Conservation (phyloP, 2,888 invertebrate genomes). For the Nemotelus nigrinus region DNA sequence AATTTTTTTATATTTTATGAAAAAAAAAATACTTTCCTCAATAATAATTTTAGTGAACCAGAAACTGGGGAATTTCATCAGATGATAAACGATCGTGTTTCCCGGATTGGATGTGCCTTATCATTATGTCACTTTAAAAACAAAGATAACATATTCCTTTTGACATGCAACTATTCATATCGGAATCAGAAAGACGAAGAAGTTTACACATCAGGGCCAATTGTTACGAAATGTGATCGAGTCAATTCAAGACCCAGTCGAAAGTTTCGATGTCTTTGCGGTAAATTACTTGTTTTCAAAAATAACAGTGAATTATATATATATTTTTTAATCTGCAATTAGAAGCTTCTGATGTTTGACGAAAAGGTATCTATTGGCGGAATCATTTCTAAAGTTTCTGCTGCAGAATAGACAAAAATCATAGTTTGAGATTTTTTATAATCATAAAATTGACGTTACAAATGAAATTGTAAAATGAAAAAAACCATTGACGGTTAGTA, state of each 20-base stretch:
- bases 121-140: background rate
- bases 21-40: too few species aligned
- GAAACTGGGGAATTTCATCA: constrained; percentile 7
- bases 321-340: too few species aligned
- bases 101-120: constrained; percentile 19
- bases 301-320: too few species aligned
- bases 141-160: constrained; percentile 4
- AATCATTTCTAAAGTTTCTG: too few species aligned
- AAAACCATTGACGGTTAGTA: too few species aligned
- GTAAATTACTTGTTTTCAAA: background rate
- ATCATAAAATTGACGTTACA: too few species aligned
- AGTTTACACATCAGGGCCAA: constrained; percentile 7
- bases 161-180: constrained; percentile 27
- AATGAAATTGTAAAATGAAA: too few species aligned
- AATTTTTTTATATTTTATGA: too few species aligned
- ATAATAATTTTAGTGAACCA: background rate
- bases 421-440: too few species aligned
- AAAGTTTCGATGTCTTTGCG: constrained; percentile 21
- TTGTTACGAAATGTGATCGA: constrained; percentile 10
- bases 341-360: too few species aligned
- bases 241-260: constrained; percentile 14
- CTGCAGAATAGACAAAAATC: too few species aligned
- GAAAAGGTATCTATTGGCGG: too few species aligned
- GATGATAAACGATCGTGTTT: constrained; percentile 10
- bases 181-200: constrained; percentile 1